Base-by-base conservation (phyloP, 2,797 vertebrate genomes). In the Leptoclinus maculatus region DNA sequence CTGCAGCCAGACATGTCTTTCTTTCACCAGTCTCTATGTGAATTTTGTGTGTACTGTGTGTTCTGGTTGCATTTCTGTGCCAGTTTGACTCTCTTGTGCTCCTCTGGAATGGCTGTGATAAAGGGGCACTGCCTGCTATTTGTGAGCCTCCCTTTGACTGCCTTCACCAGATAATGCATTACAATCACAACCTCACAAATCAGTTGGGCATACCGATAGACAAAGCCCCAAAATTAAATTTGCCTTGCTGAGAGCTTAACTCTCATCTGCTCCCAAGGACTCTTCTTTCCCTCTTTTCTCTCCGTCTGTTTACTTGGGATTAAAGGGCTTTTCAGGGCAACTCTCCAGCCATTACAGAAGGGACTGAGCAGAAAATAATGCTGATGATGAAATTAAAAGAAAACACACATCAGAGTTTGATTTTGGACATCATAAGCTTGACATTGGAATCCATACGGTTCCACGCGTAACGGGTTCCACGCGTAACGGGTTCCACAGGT, bases 111-210 rank as follows among this genome's bases (percentile, higher is more conserved):
- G 71, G 39, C 59, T 83, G 70, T 56, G 82, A 91, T 88, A 88
- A 89, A 79, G 57, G 51, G n/a, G 39, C 47, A 21, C 53, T 64
- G 82, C 36, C 49, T 78, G 57, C 73, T 45, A 79, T 88, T 80
- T 82, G 77, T 77, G 87, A 86, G 84, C 83, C 66, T 87, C 77
- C 69, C 78, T 85, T 82, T 87, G 83, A 86, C 79, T 88, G 73
- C 41, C 57, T 80, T 81, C 66, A 74, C 80, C 47, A 85, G 82
- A 90, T 83, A 87, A 90, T 87, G 71, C 74, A 82, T 88, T 82
- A 74, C 68, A 91, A 86, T 91, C 87, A 84, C 76, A 86, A 72
- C 73, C 79, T 74, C 79, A 63, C 60, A 84, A 84, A 79, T 87
- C 87, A 88, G 82, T 71, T 71, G 83, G 75, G 76, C 58, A 70